phyloP scores from a whole-genome alignment of 1,140 invertebrate genomes.

The Trichonephila clavata region DNA sequence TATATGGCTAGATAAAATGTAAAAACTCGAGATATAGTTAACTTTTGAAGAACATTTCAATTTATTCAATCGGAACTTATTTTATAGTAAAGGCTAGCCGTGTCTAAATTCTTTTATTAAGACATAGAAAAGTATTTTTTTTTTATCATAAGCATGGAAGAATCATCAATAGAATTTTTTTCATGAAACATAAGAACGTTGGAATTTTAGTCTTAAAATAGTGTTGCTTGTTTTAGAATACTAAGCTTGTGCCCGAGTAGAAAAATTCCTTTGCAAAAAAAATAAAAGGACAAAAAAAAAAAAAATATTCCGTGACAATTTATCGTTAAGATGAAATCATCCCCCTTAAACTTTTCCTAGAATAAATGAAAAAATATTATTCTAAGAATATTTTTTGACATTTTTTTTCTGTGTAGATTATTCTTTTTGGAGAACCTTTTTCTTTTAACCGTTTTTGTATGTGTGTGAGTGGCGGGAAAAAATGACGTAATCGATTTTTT shows the following conservation, averaged over 20 bases:
- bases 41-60: too few relatives aligned
- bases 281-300: not conserved
- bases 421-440: not conserved
- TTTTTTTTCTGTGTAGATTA: not conserved
- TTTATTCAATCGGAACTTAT: too few relatives aligned
- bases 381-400: not conserved
- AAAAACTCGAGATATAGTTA: too few relatives aligned
- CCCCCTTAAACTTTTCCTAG: not conserved
- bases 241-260: not conserved
- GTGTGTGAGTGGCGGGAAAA: not conserved
- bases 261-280: not conserved
- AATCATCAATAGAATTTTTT: too few relatives aligned
- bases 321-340: conserved; percentile 41
- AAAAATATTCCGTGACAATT: conserved; percentile 17
- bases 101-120: too few relatives aligned
- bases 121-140: too few relatives aligned
- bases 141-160: too few relatives aligned
- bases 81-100: too few relatives aligned
- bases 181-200: too few relatives aligned
- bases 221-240: not conserved
- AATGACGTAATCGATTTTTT: conserved; percentile 1
- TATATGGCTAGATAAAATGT: too few relatives aligned
- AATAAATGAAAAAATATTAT: conserved; percentile 1
- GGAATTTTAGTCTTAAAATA: not conserved
- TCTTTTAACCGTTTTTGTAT: not conserved